Evolutionary conservation across 2,113 vertebrate species (phyloP).

Genomic region (Dermatemys mawii): DNA sequence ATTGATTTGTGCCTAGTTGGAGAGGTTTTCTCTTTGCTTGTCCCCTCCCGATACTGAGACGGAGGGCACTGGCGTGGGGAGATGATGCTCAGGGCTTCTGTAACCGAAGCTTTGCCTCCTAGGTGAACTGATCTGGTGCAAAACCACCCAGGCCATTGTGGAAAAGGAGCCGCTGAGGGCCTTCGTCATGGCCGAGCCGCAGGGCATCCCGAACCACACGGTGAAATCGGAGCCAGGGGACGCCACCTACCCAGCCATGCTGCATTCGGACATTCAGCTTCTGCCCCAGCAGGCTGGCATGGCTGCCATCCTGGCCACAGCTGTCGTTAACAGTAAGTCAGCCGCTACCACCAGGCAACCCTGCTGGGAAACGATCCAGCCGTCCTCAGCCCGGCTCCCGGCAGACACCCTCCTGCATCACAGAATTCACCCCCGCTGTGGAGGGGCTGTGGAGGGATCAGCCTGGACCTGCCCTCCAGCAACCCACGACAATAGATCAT

Average conservation of each 20-base stretch:
- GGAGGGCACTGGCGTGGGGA: not conserved
- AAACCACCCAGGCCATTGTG: slow-evolving; percentile 78
- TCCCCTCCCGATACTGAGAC: not conserved
- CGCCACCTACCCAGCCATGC: slow-evolving; percentile 64
- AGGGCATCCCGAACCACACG: slow-evolving; percentile 47
- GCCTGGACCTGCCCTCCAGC: not conserved
- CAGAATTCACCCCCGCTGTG: not conserved
- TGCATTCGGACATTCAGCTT: slow-evolving; percentile 91
- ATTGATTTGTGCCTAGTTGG: not conserved
- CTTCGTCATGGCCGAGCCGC: slow-evolving; percentile 72
- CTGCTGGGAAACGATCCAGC: not conserved
- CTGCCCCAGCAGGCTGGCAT: slow-evolving; percentile 98
- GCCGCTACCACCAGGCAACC: not conserved
- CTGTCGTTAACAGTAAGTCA: slow-evolving; percentile 95
- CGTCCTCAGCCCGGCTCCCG: not conserved
- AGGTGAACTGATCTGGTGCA: slow-evolving; percentile 91
- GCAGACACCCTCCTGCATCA: not conserved
- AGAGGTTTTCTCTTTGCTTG: not conserved
- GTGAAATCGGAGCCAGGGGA: slow-evolving; percentile 80
- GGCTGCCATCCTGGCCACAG: slow-evolving; percentile 95
- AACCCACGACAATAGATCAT: too few species aligned
- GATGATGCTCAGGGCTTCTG: accelerated
- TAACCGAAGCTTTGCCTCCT: accelerated
- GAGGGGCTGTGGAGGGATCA: not conserved
- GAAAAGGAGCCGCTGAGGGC: slow-evolving; percentile 77